Percentiles rank a stretch among this genome's conserved stretches.
phyloP scores from a whole-genome alignment of 2,113 vertebrate species.

The Furnarius figulus region DNA sequence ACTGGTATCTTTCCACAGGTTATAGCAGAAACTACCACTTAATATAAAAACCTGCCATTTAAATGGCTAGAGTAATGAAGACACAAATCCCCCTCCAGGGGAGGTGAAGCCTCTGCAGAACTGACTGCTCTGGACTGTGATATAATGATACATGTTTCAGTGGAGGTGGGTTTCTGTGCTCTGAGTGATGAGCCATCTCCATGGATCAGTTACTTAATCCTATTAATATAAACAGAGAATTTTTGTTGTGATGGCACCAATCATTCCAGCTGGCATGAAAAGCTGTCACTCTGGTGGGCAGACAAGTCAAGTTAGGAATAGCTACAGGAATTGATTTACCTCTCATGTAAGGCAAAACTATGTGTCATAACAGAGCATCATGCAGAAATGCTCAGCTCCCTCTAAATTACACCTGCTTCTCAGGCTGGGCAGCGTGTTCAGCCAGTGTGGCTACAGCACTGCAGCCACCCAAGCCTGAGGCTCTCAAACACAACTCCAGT shows the following conservation, averaged over 20 bases:
- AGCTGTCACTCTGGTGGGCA: conserved; percentile 21
- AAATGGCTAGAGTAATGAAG: background rate
- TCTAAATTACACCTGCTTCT: background rate
- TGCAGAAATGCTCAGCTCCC: background rate
- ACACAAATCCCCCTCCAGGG: background rate
- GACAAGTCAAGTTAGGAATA: background rate
- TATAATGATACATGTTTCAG: background rate
- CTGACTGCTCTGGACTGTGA: background rate
- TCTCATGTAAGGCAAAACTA: background rate
- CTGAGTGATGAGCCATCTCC: background rate
- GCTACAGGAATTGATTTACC: background rate
- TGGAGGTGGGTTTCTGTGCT: background rate
- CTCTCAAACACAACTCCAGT: background rate
- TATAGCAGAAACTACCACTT: background rate
- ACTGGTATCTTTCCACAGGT: background rate
- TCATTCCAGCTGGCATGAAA: conserved; percentile 18
- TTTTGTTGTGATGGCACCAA: conserved; percentile 1
- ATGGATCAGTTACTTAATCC: conserved; percentile 4
- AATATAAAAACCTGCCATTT: background rate
- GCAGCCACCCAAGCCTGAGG: background rate
- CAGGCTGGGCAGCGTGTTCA: background rate
- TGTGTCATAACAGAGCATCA: background rate
- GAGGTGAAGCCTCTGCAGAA: background rate
- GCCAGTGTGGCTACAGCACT: accelerated
- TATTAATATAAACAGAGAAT: conserved; percentile 4